Evolutionary conservation across 2,797 vertebrate genomes (phyloP), one percentile per base, ranked within the genome.

Genomic region (Gorsachius magnificus): DNA sequence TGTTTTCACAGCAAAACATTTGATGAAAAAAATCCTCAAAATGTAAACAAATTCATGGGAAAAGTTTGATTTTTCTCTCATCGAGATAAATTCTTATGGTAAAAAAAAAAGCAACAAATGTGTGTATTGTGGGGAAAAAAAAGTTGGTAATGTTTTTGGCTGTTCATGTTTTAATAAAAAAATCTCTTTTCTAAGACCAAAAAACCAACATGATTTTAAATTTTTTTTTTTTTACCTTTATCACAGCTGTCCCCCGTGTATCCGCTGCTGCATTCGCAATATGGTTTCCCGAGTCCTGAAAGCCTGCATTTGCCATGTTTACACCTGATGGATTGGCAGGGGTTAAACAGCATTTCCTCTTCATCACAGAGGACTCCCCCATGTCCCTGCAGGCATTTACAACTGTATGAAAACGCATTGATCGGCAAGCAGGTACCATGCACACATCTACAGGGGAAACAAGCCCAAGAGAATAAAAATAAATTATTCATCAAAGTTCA

Each of bases 361-460:
- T 99, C 99, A 35, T 99, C 99, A 87, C 99, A 99, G 79, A 99
- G 98, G 50, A 99, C 99, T 3, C 99, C 99, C 9, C 98, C 98
- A 36, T 99, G 99, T 87, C 99, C 99, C 45, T 99, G 98, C 97
- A 99, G 98, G 98, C 99, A 99, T 97, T 99, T 98, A 95, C 99
- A 99, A 95, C 99, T 99, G 97, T 99, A 99, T 75, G 99, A 99
- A 98, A 99, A 99, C 0, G 99, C 99, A 97, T 99, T 99, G 98
- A 99, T 99, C 80, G 99, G 99, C 94, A 99, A 97, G 97, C 99
- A 99, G 92, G 98, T 98, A 78, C 99, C 99, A 31, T 99, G 99
- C 58, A 99, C 98, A 86, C 99, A 99, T 97, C 99, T 99, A 95
- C 65, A 92, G 97, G 60, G 94, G 90, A 96, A 96, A 97, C 88